Percentiles rank a stretch among this genome's conserved stretches.
These are phyloP conservation scores for Thalassophryne amazonica DNA, from an alignment of 2,797 vertebrate species.

Conservation along the genomic window DNA sequence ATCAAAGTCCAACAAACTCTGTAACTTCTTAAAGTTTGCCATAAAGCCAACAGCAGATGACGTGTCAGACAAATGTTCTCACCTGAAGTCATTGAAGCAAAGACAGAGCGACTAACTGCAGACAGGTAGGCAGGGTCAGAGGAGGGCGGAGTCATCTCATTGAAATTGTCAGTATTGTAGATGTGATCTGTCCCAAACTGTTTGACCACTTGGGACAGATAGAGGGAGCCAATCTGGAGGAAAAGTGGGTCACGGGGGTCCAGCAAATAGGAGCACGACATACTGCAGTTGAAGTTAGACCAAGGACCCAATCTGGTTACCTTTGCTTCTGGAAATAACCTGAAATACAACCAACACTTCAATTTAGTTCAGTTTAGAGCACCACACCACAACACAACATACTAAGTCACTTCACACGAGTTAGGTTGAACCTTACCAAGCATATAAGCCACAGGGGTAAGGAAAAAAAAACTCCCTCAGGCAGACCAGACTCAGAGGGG, in stretches of 20 bases:
- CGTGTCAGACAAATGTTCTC: no score
- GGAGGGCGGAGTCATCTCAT: constrained; percentile 90
- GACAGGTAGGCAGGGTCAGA: constrained; percentile 87
- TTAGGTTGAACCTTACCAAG: no score
- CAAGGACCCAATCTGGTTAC: constrained; percentile 85
- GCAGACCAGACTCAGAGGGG: no score
- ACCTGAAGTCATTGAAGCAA: constrained; percentile 88
- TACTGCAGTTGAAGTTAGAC: constrained; percentile 93
- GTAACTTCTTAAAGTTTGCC: no score
- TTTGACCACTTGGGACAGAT: constrained; percentile 82
- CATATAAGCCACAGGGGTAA: no score
- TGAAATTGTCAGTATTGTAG: constrained; percentile 95
- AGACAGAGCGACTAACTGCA: constrained; percentile 83
- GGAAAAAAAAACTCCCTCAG: no score
- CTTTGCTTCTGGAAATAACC: constrained; percentile 85
- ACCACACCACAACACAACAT: no score
- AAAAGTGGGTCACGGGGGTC: constrained; percentile 89
- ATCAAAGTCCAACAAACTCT: no score
- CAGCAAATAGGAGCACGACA: constrained; percentile 88
- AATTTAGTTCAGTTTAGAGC: no score
- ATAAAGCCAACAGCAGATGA: no score
- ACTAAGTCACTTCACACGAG: no score
- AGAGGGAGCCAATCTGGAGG: constrained; percentile 84
- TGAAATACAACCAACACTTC: constrained; percentile 32
- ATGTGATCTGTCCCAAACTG: constrained; percentile 92